Evolutionary conservation across 2,113 vertebrate genomes (phyloP).

Genomic region (Phylloscopus trochiloides): DNA sequence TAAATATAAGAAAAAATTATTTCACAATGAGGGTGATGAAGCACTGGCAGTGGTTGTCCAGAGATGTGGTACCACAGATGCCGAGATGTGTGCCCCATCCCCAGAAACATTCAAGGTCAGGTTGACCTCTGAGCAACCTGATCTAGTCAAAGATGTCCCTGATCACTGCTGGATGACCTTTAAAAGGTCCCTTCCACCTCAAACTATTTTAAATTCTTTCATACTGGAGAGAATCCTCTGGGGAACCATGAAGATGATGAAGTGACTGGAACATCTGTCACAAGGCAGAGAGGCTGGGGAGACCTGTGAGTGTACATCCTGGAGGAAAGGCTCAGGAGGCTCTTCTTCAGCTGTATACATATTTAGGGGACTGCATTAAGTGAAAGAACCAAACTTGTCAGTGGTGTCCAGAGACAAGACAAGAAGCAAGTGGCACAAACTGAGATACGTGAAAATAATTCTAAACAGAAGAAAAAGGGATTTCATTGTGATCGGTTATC

Average conservation of each 20-base stretch:
- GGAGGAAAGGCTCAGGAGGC: not conserved
- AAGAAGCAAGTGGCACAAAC: not conserved
- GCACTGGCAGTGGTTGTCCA: not conserved
- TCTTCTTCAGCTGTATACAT: not conserved
- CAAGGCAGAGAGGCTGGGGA: not conserved
- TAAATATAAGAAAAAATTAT: not conserved
- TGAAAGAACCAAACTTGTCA: not conserved
- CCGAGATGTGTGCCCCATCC: not conserved
- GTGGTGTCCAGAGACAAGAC: not conserved
- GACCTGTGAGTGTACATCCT: not conserved
- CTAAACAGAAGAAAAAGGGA: not conserved
- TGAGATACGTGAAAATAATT: not conserved
- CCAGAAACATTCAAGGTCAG: not conserved
- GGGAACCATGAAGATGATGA: not conserved
- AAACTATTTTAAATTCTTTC: not conserved
- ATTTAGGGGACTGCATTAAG: not conserved
- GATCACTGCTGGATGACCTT: not conserved
- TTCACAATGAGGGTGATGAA: not conserved
- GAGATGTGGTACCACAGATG: not conserved
- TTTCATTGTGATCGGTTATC: not conserved
- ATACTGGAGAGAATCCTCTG: not conserved
- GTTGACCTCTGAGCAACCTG: not conserved
- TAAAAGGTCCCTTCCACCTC: not conserved
- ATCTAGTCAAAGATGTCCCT: not conserved
- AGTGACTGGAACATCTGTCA: not conserved